These are phyloP conservation scores for Antitype chi DNA, from an alignment of 2,888 invertebrate genomes.

Conservation along the genomic window DNA sequence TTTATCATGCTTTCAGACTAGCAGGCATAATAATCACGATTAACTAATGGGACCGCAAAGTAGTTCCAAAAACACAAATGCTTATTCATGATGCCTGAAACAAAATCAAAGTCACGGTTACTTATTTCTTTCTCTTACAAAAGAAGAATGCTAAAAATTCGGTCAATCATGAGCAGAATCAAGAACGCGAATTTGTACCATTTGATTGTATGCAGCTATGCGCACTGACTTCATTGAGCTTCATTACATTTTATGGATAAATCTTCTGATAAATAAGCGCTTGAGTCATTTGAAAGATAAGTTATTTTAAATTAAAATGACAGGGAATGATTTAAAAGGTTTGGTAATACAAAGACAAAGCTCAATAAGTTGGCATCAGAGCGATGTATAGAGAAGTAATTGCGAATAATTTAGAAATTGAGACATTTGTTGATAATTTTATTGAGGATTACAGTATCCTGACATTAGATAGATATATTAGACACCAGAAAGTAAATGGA, in stretches of 20 bases:
- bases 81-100: conserved; percentile 3
- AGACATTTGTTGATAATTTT: not conserved
- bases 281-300: not conserved
- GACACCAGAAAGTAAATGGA: not conserved
- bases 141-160: conserved; percentile 36
- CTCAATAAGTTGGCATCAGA: not conserved
- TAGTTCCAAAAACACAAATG: not conserved
- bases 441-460: not conserved
- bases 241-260: conserved; percentile 1
- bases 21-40: not conserved
- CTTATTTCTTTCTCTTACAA: conserved; percentile 18
- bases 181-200: conserved; percentile 30
- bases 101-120: conserved; percentile 12
- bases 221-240: conserved; percentile 11
- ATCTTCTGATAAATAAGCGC: not conserved
- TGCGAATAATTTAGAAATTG: not conserved
- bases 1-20: not conserved
- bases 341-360: not conserved
- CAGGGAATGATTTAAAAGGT: not conserved
- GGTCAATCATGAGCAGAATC: conserved; percentile 48
- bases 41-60: not conserved
- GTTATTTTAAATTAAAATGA: not conserved
- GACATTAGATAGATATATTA: not conserved
- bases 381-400: not conserved
- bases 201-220: conserved; percentile 25